phyloP scores from a whole-genome alignment of 2,113 vertebrate species.

The Crypturellus undulatus region DNA sequence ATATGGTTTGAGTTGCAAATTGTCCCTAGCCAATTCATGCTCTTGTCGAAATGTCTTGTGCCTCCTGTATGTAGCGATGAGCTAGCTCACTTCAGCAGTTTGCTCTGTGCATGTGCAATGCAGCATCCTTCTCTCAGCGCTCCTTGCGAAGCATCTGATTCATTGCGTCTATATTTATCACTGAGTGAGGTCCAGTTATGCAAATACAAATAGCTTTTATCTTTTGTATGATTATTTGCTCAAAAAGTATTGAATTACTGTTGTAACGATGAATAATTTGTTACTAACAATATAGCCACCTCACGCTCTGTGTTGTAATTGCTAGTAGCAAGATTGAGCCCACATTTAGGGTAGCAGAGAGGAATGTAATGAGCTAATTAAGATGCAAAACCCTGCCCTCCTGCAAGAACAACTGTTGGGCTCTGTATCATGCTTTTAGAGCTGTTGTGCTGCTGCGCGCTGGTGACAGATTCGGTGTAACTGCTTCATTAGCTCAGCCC shows the following conservation, averaged over 20 bases:
- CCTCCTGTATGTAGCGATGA: accelerated
- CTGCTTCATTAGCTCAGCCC: background rate
- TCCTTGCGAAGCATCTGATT: background rate
- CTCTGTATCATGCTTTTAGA: background rate
- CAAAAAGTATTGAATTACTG: background rate
- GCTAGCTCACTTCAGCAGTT: background rate
- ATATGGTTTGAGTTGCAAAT: accelerated
- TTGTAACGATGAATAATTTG: background rate
- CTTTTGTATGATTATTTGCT: background rate
- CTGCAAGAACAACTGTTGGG: background rate
- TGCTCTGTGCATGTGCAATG: background rate
- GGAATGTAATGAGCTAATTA: background rate
- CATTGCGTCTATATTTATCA: background rate
- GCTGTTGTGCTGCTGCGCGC: background rate
- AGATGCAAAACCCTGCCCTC: background rate
- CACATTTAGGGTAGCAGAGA: background rate
- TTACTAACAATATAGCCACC: background rate
- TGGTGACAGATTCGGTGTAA: background rate
- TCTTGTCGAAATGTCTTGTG: background rate
- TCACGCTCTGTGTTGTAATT: background rate
- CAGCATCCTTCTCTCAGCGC: accelerated
- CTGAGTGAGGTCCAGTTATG: slow-evolving; percentile 12
- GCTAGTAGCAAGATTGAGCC: background rate
- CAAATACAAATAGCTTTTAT: slow-evolving; percentile 7
- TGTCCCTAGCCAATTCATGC: accelerated